These are phyloP conservation scores for Chaenodraco wilsoni DNA, from an alignment of 2,797 vertebrate species.

Conservation along the genomic window DNA sequence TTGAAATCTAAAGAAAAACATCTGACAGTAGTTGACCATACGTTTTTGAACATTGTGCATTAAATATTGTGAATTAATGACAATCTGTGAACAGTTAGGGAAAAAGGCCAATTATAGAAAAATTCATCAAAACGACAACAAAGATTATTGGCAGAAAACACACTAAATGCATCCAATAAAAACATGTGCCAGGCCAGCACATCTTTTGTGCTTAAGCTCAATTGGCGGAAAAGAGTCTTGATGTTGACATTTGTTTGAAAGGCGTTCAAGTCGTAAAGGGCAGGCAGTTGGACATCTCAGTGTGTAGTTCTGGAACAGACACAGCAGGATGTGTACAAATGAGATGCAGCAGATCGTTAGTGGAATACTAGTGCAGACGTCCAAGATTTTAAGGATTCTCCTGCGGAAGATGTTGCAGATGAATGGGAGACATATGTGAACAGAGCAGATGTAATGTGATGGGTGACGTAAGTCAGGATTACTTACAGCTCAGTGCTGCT, in stretches of 20 bases:
- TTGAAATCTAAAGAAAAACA: neutral
- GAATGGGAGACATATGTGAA: constrained; percentile 55
- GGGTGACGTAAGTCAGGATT: constrained; percentile 47
- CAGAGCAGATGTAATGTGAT: constrained; percentile 49
- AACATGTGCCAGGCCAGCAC: neutral
- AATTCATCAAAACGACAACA: neutral
- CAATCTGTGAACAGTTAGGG: neutral
- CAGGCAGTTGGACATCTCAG: constrained; percentile 13
- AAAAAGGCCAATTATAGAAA: neutral
- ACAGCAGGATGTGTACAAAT: constrained; percentile 35
- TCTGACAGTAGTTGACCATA: neutral
- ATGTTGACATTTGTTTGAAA: constrained; percentile 24
- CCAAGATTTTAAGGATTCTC: constrained; percentile 23
- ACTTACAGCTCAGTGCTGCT: constrained; percentile 22
- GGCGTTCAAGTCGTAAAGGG: constrained; percentile 17
- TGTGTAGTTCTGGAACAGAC: constrained; percentile 1
- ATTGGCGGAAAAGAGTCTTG: constrained; percentile 10
- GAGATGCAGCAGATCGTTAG: constrained; percentile 16
- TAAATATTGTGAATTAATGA: neutral
- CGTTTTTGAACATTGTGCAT: neutral
- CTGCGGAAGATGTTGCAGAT: constrained; percentile 28
- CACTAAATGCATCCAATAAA: neutral
- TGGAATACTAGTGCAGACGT: constrained; percentile 22
- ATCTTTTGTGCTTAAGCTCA: constrained; percentile 7
- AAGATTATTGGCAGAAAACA: neutral